Percentiles rank a stretch among this genome's conserved stretches.
Evolutionary conservation across 2,797 vertebrate species (phyloP).

Genomic region (Rhynchonycteris naso): DNA sequence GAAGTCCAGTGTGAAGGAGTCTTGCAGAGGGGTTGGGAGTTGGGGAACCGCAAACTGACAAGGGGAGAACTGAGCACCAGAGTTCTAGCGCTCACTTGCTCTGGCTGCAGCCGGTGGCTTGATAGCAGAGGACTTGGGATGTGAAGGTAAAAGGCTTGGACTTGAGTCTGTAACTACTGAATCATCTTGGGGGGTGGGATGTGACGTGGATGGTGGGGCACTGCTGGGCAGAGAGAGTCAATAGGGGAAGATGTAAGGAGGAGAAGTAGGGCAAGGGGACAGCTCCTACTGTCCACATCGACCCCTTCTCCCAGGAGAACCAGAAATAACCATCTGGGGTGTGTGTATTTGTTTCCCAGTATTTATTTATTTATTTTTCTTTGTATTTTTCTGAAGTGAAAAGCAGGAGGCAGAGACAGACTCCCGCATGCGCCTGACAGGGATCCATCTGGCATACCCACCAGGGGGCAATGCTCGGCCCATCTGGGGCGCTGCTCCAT

Average conservation of each 20-base stretch:
- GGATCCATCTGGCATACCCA: no score
- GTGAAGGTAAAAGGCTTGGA: background rate
- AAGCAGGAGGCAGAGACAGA: no score
- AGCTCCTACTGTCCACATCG: fast-evolving
- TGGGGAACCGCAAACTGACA: no score
- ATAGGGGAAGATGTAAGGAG: background rate
- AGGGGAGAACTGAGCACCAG: background rate
- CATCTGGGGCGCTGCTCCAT: no score
- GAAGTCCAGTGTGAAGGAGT: background rate
- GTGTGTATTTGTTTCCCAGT: background rate
- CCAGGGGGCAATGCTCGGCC: no score
- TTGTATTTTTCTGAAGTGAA: no score
- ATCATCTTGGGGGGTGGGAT: fast-evolving
- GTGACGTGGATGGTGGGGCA: fast-evolving
- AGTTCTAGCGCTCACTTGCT: no score
- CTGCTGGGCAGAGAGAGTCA: background rate
- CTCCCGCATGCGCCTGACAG: no score
- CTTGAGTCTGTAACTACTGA: background rate
- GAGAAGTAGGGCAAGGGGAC: background rate
- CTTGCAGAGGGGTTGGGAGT: background rate
- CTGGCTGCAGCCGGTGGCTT: fast-evolving
- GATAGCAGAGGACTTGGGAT: background rate
- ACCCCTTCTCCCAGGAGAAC: background rate
- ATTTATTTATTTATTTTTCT: background rate
- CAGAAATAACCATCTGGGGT: fast-evolving